Conservation (phyloP, 1,140 invertebrate genomes). For the Samia ricini region DNA sequence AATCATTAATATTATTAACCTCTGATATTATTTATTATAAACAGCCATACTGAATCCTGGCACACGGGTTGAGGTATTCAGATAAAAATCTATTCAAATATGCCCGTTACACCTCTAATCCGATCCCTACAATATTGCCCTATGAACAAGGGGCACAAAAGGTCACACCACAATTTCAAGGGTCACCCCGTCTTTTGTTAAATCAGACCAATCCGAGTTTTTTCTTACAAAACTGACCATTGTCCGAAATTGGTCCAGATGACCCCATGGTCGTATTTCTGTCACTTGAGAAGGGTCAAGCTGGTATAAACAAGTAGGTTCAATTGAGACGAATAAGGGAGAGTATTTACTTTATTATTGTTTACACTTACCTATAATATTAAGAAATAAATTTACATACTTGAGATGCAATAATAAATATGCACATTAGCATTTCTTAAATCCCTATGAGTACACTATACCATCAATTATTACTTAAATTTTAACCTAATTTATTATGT, state of each 20-base stretch:
- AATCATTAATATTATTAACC: background rate
- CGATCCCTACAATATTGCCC: constrained; percentile 14
- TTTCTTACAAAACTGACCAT: constrained; percentile 42
- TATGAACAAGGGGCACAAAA: constrained; percentile 6
- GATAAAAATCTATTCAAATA: constrained; percentile 27
- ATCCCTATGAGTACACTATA: no score
- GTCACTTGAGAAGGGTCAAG: constrained; percentile 47
- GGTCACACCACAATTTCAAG: constrained; percentile 45
- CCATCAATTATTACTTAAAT: no score
- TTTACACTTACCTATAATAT: background rate
- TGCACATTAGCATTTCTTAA: no score
- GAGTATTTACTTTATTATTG: background rate
- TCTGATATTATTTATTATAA: constrained; percentile 2
- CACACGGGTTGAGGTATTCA: background rate
- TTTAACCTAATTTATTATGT: no score
- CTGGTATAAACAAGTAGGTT: constrained; percentile 37
- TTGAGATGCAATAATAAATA: no score
- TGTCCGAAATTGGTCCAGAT: constrained; percentile 61
- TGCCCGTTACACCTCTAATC: constrained; percentile 54
- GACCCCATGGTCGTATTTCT: constrained; percentile 54
- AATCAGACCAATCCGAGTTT: constrained; percentile 53
- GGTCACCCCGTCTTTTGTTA: constrained; percentile 47
- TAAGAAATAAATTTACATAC: background rate
- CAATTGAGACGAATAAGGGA: constrained; percentile 10
- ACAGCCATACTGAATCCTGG: constrained; percentile 9